Evolutionary conservation across 2,797 vertebrate species (phyloP).

Genomic region (Periophthalmus magnuspinnatus): DNA sequence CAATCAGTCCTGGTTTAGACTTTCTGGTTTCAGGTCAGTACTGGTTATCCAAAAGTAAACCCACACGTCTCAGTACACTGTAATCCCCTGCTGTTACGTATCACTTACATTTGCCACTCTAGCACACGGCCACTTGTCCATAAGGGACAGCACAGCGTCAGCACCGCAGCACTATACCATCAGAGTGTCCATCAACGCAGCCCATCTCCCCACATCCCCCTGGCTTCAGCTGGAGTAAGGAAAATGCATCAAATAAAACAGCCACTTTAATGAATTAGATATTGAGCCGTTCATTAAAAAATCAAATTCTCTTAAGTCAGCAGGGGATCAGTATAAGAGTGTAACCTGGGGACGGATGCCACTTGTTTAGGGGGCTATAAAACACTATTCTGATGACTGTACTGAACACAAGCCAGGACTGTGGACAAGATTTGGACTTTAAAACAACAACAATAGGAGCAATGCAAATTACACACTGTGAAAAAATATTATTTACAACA

Average conservation of each 20-base stretch:
- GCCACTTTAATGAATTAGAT: slow-evolving; percentile 85
- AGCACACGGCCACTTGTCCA: slow-evolving; percentile 9
- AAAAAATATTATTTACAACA: not conserved
- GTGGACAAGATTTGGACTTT: slow-evolving; percentile 34
- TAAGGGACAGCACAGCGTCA: slow-evolving; percentile 50
- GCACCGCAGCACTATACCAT: slow-evolving; percentile 12
- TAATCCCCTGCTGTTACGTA: not conserved
- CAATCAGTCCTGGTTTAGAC: too few relatives aligned
- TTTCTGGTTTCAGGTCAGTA: too few relatives aligned
- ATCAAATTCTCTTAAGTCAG: slow-evolving; percentile 75
- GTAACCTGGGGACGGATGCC: slow-evolving; percentile 59
- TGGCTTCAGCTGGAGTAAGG: slow-evolving; percentile 76
- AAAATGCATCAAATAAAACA: slow-evolving; percentile 78
- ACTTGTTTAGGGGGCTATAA: slow-evolving; percentile 68
- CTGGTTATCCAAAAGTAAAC: not conserved
- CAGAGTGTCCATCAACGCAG: slow-evolving; percentile 53
- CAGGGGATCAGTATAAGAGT: slow-evolving; percentile 57
- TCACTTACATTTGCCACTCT: not conserved
- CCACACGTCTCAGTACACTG: not conserved
- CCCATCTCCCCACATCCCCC: slow-evolving; percentile 47
- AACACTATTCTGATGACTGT: slow-evolving; percentile 68
- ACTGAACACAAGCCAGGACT: slow-evolving; percentile 59
- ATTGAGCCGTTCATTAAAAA: slow-evolving; percentile 83
- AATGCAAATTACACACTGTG: not conserved
- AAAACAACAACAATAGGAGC: not conserved